Evolutionary conservation across 2,113 vertebrate genomes (phyloP).

Genomic region (Lepus americanus): DNA sequence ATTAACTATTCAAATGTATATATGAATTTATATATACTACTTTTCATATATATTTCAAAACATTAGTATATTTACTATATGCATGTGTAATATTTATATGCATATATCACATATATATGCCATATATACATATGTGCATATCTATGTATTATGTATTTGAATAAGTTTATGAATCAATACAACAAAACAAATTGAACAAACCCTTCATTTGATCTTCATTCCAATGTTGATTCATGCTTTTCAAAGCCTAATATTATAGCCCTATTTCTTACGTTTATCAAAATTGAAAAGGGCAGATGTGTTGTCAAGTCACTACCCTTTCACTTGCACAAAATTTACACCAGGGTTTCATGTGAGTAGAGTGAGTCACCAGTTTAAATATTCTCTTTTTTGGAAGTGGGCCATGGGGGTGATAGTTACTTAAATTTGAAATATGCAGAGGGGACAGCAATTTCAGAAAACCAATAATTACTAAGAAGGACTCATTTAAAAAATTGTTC

Average conservation of each 20-base stretch:
- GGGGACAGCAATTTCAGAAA: neutral
- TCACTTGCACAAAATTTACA: neutral
- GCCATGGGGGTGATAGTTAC: neutral
- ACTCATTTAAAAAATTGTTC: neutral
- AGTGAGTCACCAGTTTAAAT: neutral
- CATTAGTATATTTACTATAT: neutral
- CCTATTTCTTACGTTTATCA: constrained; percentile 9
- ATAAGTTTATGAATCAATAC: neutral
- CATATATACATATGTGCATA: neutral
- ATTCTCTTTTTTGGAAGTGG: neutral
- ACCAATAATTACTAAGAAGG: neutral
- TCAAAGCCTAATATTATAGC: neutral
- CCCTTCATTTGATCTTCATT: neutral
- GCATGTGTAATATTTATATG: neutral
- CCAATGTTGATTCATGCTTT: neutral
- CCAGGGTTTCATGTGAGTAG: neutral
- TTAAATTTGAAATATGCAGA: neutral
- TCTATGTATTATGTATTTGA: neutral
- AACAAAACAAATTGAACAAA: neutral
- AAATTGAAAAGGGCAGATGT: neutral
- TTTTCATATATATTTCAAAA: neutral
- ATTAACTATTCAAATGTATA: neutral
- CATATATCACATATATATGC: too few relatives aligned
- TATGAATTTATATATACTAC: neutral
- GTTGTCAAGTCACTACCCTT: neutral